phyloP scores from a whole-genome alignment of 2,888 invertebrate species.

The Nemoura dubitans region DNA sequence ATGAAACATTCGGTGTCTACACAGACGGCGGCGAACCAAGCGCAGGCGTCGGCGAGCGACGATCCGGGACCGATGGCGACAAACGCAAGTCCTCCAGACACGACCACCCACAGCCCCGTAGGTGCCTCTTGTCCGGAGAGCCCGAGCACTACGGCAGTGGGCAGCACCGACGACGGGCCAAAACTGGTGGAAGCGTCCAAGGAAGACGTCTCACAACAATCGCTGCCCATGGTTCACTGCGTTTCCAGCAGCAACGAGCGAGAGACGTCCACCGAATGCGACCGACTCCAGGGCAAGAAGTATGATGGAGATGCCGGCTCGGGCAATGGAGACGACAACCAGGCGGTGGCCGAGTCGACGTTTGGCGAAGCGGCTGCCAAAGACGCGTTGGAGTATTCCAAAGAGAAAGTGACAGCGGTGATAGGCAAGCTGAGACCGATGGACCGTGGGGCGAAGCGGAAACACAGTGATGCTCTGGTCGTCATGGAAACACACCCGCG shows the following conservation, averaged over 20 bases:
- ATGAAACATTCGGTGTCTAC: conserved; percentile 77
- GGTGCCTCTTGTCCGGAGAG: conserved; percentile 51
- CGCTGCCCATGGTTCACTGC: conserved; percentile 80
- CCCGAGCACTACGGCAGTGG: conserved; percentile 54
- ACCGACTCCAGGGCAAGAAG: neutral
- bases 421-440: neutral
- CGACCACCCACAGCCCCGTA: conserved; percentile 81
- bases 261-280: conserved; percentile 18
- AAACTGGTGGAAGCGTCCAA: conserved; percentile 36
- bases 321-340: neutral
- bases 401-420: neutral
- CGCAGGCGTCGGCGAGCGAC: conserved; percentile 58
- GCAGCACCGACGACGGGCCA: conserved; percentile 57
- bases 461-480: conserved; percentile 58
- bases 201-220: neutral
- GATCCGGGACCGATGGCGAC: conserved; percentile 57
- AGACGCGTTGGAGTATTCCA: neutral
- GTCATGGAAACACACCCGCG: conserved; percentile 60
- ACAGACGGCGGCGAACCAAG: conserved; percentile 71
- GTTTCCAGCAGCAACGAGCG: conserved; percentile 82
- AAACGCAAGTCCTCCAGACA: conserved; percentile 78
- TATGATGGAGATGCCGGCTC: no score
- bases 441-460: conserved; percentile 52
- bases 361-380: conserved; percentile 32
- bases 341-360: conserved; percentile 28